Evolutionary conservation across 2,888 invertebrate genomes (phyloP), one percentile per base, ranked within the genome.

Genomic region (Acleris cristana): DNA sequence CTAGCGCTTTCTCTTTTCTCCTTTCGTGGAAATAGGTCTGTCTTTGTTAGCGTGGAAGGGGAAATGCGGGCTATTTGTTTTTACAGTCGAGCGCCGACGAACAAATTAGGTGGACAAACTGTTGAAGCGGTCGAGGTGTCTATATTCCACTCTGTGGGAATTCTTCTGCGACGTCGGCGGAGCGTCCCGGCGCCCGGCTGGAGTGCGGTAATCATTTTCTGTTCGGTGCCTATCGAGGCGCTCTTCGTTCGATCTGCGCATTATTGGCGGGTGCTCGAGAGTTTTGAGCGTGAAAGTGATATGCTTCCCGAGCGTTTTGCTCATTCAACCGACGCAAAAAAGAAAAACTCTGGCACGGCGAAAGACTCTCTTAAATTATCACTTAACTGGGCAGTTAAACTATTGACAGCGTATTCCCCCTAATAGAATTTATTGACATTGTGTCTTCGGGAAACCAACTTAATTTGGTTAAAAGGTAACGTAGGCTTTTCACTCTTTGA

Each of bases 41-140:
- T 88, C 89, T 85, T 83, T 86, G 82, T 88, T 87, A 76, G 78
- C 78, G 79, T 79, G 82, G 80, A 82, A 83, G 85, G 82, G 87
- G 83, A 85, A 88, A 87, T 85, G 84, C 84, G 85, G 85, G 85
- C 88, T 91, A 91, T 92, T 92, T 92, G 90, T 92, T 92, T 91
- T 91, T 89, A 87, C 90, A 90, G 90, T 84, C 85, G 89, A 88
- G 86, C 87, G 87, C 83, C 88, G 87, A 81, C 88, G 92, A 90
- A 90, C 91, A 92, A 92, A 92, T 92, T 92, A 91, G 92, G 90
- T 90, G 89, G 91, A 90, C 92, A 92, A 91, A 92, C 92, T 91
- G 90, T 89, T 88, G 87, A 88, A 89, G 86, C 87, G 86, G 85
- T 80, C 87, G 89, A 90, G 89, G 90, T 90, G 91, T 90, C 91